A percentile compares a stretch with the other conserved stretches of the same genome.
phyloP scores from a whole-genome alignment of 2,113 vertebrate species.

The Megaceryle torquata region DNA sequence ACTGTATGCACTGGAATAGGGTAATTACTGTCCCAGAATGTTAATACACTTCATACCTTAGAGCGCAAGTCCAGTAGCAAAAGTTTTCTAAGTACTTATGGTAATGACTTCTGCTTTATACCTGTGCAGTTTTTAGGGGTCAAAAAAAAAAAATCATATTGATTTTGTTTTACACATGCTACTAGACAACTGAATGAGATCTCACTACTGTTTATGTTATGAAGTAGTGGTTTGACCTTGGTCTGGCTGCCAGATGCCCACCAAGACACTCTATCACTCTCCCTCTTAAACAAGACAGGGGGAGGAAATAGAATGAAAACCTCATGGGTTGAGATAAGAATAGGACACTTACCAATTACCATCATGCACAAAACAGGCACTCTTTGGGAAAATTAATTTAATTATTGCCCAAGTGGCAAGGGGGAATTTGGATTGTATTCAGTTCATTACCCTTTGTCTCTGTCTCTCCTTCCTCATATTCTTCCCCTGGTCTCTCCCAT shows the following conservation, averaged over 20 bases:
- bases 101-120: neutral
- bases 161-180: neutral
- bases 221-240: neutral
- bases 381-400: neutral
- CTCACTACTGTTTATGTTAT: neutral
- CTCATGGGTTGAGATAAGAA: neutral
- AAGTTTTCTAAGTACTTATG: neutral
- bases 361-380: neutral
- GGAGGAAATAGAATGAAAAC: neutral
- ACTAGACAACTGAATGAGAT: neutral
- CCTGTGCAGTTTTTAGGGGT: neutral
- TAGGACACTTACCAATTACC: neutral
- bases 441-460: neutral
- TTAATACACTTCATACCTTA: neutral
- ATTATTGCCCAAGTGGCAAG: no score
- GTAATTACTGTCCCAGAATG: neutral
- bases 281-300: neutral
- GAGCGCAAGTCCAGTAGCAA: neutral
- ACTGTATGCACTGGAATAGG: neutral
- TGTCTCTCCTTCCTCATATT: accelerated
- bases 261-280: no score
- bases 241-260: neutral
- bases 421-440: neutral
- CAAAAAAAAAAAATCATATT: neutral
- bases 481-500: neutral